Conservation (phyloP, 2,888 invertebrate species). For the Aricia artaxerxes region DNA sequence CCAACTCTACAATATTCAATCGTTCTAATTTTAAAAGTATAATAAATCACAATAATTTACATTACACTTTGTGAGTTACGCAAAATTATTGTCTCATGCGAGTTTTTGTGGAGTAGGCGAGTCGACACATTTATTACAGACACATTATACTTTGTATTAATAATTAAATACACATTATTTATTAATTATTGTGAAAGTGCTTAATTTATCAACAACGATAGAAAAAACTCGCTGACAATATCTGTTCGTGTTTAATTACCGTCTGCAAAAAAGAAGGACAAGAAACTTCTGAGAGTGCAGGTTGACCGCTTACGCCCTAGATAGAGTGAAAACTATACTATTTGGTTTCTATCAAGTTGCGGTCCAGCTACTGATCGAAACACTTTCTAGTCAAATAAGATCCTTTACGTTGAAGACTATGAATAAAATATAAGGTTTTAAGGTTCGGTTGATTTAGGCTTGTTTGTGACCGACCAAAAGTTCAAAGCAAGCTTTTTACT, state of each 20-base stretch:
- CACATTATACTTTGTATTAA: background rate
- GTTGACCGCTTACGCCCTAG: conserved; percentile 66
- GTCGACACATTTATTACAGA: background rate
- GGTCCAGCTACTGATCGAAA: conserved; percentile 62
- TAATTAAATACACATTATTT: background rate
- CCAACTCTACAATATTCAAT: background rate
- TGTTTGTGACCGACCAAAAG: background rate
- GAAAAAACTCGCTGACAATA: background rate
- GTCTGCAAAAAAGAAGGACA: background rate
- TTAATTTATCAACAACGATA: background rate
- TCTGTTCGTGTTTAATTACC: background rate
- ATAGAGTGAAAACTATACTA: conserved; percentile 71
- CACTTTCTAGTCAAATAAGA: conserved; percentile 62
- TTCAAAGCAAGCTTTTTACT: no score
- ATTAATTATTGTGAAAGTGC: background rate
- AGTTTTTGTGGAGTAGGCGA: background rate
- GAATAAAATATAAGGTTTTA: background rate
- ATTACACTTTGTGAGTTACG: conserved; percentile 2
- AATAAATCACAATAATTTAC: background rate
- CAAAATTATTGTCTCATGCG: background rate
- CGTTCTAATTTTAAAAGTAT: conserved; percentile 14
- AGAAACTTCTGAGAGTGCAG: conserved; percentile 46
- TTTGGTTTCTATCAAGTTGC: conserved; percentile 70
- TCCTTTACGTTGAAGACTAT: conserved; percentile 26
- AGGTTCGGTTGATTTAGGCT: background rate